Base-by-base conservation (phyloP, 2,113 vertebrate species). In the Chamaea fasciata region DNA sequence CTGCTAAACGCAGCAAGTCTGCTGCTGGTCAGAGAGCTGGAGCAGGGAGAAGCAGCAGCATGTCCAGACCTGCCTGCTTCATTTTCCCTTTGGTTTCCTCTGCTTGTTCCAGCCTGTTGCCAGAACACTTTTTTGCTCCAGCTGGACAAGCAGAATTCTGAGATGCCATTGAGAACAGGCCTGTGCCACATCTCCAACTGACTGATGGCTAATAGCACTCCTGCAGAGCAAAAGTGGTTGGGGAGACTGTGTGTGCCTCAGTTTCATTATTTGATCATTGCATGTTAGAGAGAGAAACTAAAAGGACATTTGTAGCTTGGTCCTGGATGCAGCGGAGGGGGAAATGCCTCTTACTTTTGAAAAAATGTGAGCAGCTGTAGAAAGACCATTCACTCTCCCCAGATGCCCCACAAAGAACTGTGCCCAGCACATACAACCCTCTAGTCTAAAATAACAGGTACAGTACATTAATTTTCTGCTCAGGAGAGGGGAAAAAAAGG, bases 101-200 rank as follows among this genome's bases (percentile, higher is more conserved):
- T 87, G 42, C 79, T 94, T 68, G 50, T 70, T 88, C 69, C 91
- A 84, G 56, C 1, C 0, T 75, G 47, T 89, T 84, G 39, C 83
- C 27, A 60, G 57, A 87, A 81, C n/a, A 37, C 53, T 41, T 76
- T 81, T 92, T 49, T 69, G 44, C 28, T 95, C 71, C 87, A 93
- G 79, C 70, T 93, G 96, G 92, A 59, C 56, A 91, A 80, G 92
- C 79, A 81, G 56, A 93, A 90, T 92, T 65, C 39, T 50, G 78
- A 91, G 70, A 41, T 65, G 81, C 23, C 50, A 17, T 0, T 74
- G 59, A 57, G 69, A 67, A n/a, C 4, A 31, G 27, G 35, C 41
- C 68, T 83, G 37, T 94, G 95, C 94, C 85, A 83, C 67, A 82
- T 84, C 53, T 85, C 74, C 41, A n/a, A 24, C 42, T 67, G 55